phyloP scores from a whole-genome alignment of 2,113 vertebrate genomes.

The Herpailurus yagouaroundi region DNA sequence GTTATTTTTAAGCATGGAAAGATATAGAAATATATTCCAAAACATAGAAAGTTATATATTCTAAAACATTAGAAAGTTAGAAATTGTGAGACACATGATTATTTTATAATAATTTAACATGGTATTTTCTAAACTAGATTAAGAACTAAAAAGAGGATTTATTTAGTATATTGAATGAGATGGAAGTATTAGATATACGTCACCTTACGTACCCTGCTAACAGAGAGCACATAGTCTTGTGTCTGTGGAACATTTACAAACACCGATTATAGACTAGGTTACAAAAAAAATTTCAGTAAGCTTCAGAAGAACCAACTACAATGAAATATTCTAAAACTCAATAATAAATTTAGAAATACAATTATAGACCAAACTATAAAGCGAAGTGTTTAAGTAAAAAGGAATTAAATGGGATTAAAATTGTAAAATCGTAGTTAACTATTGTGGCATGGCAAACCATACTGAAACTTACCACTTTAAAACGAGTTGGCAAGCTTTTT shows the following conservation, averaged over 20 bases:
- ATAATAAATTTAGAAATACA: conserved; percentile 12
- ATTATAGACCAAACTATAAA: not conserved
- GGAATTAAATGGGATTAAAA: not conserved
- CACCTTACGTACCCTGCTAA: not conserved
- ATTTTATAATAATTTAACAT: conserved; percentile 43
- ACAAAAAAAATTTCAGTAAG: conserved; percentile 3
- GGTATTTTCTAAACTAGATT: not conserved
- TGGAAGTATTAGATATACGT: not conserved
- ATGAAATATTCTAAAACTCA: not conserved
- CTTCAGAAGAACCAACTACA: not conserved
- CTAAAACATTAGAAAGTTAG: not conserved
- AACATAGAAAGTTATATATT: not conserved
- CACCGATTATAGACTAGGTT: not conserved
- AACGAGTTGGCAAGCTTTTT: not conserved
- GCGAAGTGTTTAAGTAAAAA: not conserved
- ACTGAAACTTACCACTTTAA: not conserved
- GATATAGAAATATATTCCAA: conserved; percentile 12
- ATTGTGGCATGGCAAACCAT: not conserved
- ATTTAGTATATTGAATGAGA: not conserved
- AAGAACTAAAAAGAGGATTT: not conserved
- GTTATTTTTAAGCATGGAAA: conserved; percentile 48
- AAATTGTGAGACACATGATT: conserved; percentile 23
- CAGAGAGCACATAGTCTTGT: not conserved
- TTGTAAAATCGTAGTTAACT: not conserved
- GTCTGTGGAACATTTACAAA: not conserved